Base-by-base conservation (phyloP, 2,888 invertebrate genomes). In the Gerris lacustris region DNA sequence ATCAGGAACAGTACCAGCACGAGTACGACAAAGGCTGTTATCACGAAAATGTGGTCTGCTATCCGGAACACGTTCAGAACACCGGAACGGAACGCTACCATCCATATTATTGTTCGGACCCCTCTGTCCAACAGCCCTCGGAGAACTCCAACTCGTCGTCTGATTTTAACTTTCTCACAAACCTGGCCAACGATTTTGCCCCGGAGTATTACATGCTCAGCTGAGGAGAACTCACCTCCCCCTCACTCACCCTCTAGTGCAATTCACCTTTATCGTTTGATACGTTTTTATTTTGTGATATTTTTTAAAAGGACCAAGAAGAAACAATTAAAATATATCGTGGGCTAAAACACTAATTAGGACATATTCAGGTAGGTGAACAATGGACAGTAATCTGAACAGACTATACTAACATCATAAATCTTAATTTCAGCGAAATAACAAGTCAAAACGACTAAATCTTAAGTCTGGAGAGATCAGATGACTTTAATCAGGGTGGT, bases 121-220 rank as follows among this genome's bases (percentile, higher is more conserved):
- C 70, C 11, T 78, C 75, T 77, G 80, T 64, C 79, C 82, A 63
- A 68, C 80, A 80, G 11, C 80, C 86, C 43, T 87, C 89, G 68
- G 92, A 92, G 77, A 92, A 92, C 81, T 92, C 91, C 77, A 93
- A 92, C 80, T 92, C 91, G 79, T 93, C 93, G n/a, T 92, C 94
- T 45, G 94, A 94, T 81, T 94, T 94, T 82, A 94, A 94, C 81
- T 95, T 95, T 80, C 85, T 95, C 74, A 92, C 93, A 82, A 94
- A 92, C 80, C 84, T 94, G 79, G 92, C 94, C 74, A 94, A 93
- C 80, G 94, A 94, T 80, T 94, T 94, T 80, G 92, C 91, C 31
- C 94, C 94, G 7, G 94, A 95, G 81, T 94, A 94, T 81, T 94
- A 94, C 79, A 87, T 87, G 80, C 85, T 87, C 80, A 87, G 87